Conservation (phyloP, 1,140 invertebrate species). For the Tetramorium alpestre region DNA sequence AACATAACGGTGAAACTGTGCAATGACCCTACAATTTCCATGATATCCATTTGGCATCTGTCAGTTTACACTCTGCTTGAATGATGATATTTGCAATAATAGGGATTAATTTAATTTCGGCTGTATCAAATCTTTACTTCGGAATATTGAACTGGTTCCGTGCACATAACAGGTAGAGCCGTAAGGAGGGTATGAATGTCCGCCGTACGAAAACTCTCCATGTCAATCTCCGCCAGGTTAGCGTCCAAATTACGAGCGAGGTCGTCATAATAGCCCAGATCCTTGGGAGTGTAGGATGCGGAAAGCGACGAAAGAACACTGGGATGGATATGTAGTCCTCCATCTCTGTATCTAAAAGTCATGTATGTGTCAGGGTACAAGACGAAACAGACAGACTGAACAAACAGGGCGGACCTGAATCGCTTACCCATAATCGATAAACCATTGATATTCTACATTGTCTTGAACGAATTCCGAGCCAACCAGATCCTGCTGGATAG, state of each 20-base stretch:
- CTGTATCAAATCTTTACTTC: constrained; percentile 76
- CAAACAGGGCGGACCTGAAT: not conserved
- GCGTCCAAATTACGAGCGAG: constrained; percentile 95
- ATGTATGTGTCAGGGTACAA: not conserved
- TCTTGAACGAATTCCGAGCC: constrained; percentile 93
- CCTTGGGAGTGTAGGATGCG: constrained; percentile 91
- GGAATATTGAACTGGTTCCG: constrained; percentile 85
- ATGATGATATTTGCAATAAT: constrained; percentile 19
- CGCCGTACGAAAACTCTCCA: constrained; percentile 96
- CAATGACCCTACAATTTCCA: not conserved
- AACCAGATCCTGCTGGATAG: constrained; percentile 82
- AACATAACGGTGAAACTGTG: not conserved
- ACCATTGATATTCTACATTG: constrained; percentile 96
- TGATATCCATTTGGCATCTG: not conserved
- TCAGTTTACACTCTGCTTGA: not conserved
- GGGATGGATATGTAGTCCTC: constrained; percentile 90
- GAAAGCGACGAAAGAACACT: constrained; percentile 93
- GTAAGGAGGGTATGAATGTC: constrained; percentile 95
- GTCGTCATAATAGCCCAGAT: constrained; percentile 93
- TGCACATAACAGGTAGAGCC: constrained; percentile 90
- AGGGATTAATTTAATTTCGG: not conserved
- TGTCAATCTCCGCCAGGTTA: constrained; percentile 96
- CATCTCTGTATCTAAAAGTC: constrained; percentile 89
- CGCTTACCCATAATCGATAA: constrained; percentile 93
- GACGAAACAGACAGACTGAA: constrained; percentile 9